Conservation (phyloP, 2,888 invertebrate genomes). For the Coecobrya sp. region DNA sequence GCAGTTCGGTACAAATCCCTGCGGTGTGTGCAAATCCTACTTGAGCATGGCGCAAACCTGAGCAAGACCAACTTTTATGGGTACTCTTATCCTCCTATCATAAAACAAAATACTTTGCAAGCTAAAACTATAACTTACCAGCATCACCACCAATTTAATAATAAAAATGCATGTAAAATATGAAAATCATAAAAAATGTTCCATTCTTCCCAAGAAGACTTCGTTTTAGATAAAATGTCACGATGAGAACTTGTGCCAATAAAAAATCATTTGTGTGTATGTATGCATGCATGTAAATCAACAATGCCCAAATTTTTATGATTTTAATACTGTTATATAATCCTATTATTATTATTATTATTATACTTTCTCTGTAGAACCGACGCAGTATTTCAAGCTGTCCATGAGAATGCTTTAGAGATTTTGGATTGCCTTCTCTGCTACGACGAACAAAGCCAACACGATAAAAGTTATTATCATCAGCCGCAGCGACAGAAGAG, state of each 20-base stretch:
- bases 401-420: conserved; percentile 83
- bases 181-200: not conserved
- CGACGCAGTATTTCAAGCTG: conserved; percentile 85
- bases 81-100: conserved; percentile 63
- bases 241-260: not conserved
- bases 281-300: conserved; percentile 26
- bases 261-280: not conserved
- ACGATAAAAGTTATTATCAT: conserved; percentile 22
- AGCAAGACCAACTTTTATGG: conserved; percentile 84
- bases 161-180: not conserved
- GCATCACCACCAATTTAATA: conserved; percentile 4
- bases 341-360: not conserved
- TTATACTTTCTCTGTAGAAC: conserved; percentile 79
- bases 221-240: conserved; percentile 28
- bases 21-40: conserved; percentile 79
- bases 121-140: not conserved
- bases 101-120: not conserved
- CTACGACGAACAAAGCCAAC: conserved; percentile 5
- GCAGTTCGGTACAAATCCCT: conserved; percentile 83
- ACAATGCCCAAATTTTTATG: not conserved
- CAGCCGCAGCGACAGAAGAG: conserved; percentile 3
- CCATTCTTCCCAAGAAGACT: not conserved
- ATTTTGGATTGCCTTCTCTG: conserved; percentile 84
- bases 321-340: conserved; percentile 13
- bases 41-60: conserved; percentile 81